These are phyloP conservation scores for Eretmocerus hayati DNA, from an alignment of 2,888 invertebrate species.

Conservation along the genomic window DNA sequence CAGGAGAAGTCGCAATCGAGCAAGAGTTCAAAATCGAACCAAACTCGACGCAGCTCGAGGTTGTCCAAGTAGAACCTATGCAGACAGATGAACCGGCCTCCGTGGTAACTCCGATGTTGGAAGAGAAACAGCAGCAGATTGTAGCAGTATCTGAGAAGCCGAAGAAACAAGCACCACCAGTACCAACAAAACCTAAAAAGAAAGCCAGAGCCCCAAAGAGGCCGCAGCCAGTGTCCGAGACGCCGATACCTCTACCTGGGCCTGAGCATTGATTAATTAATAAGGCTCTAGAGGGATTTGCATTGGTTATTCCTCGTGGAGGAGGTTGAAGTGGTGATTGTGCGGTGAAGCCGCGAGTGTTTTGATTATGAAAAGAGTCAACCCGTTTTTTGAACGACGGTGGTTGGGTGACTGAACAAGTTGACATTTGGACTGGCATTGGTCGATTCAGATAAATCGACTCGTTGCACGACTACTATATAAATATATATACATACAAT, in stretches of 20 bases:
- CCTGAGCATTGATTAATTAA: conserved; percentile 22
- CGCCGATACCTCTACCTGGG: conserved; percentile 41
- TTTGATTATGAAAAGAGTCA: too few species aligned
- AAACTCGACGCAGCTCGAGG: neutral
- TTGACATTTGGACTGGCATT: neutral
- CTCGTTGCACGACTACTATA: too few species aligned
- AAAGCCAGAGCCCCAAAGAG: conserved; percentile 36
- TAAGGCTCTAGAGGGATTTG: neutral
- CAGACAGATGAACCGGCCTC: neutral
- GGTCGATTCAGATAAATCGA: neutral
- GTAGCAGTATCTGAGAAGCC: neutral
- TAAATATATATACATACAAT: too few species aligned
- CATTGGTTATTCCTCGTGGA: neutral
- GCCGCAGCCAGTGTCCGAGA: conserved; percentile 33
- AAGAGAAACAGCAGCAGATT: conserved; percentile 19
- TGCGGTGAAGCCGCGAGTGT: too few species aligned
- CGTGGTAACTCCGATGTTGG: conserved; percentile 18
- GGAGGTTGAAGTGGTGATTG: too few species aligned
- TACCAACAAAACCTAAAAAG: conserved; percentile 30
- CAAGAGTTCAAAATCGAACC: too few species aligned
- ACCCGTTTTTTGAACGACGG: neutral
- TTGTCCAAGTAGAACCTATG: neutral
- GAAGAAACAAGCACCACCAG: conserved; percentile 18
- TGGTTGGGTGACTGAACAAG: neutral
- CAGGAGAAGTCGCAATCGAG: neutral